Base-by-base conservation (phyloP, 2,113 vertebrate genomes). In the Myrmophylax atrothorax region DNA sequence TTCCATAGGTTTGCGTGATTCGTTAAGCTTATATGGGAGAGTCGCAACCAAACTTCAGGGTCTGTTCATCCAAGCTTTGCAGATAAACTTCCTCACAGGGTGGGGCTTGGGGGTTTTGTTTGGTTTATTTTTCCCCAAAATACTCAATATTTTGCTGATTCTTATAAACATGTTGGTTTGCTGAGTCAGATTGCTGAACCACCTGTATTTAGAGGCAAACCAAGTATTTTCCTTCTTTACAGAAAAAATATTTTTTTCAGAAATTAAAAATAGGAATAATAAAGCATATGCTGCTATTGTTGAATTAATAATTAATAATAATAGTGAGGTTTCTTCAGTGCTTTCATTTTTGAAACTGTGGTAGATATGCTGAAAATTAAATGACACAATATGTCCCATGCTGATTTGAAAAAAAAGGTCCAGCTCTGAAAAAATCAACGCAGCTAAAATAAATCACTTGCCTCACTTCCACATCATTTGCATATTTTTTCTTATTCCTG, bases 101-200 rank as follows among this genome's bases (percentile, higher is more conserved):
- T 78, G 69, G 56, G 80, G 47, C 64, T 90, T 55, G 26, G 29
- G 7, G 1, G 28, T 87, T 58, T 75, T 24, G 18, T 23, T 77
- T 64, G 8, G 3, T 55, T 63, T 69, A 6, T 52, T 84, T 86
- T 84, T 62, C 35, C 28, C 22, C 10, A 14, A 78, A 77, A 69
- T 40, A n/a, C 14, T 77, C 25, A 28, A 2, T 88, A 14, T 84
- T 83, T 69, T 93, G 38, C 50, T 90, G 76, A 40, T 87, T 50
- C 12, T 78, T 74, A 19, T 33, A 40, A 69, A 91, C 90, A 8
- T 35, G 26, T 19, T 44, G 31, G 24, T 68, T 67, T 95, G 90
- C 96, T 91, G 96, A 97, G 90, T 96, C 89, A 96, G 84, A n/a
- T 66, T 70, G 46, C 68, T 84, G 76, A 81, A 87, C 79, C 85